Percentiles rank a stretch among this genome's conserved stretches.
phyloP scores from a whole-genome alignment of 30 jellyfish, hydroid and myxozoan genomes.

The Hydractinia symbiolongicarpus region DNA sequence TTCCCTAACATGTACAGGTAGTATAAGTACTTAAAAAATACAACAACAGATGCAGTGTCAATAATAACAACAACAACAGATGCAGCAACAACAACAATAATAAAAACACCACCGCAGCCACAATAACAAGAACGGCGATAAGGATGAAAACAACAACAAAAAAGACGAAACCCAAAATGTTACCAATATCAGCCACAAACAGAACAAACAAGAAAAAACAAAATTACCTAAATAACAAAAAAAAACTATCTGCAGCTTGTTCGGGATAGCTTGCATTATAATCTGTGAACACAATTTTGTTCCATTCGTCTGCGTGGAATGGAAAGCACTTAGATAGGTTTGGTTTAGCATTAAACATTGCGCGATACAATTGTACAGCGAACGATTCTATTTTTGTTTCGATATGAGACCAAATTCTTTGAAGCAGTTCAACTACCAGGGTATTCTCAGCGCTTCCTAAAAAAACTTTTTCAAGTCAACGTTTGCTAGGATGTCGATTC shows the following conservation, averaged over 20 bases:
- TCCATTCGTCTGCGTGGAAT: constrained; percentile 68
- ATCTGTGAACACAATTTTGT: constrained; percentile 68
- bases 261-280: constrained; percentile 78
- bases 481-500: too few species aligned
- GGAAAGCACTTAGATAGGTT: constrained; percentile 42
- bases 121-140: too few species aligned
- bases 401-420: constrained; percentile 24
- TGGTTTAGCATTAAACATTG: constrained; percentile 56
- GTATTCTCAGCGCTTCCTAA: constrained; percentile 49
- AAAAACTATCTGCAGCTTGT: constrained; percentile 67
- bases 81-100: too few species aligned
- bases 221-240: constrained; percentile 64
- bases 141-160: too few species aligned
- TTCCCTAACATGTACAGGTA: constrained; percentile 54
- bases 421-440: constrained; percentile 34
- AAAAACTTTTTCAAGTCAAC: too few species aligned
- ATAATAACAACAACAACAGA: too few species aligned
- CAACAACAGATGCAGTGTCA: too few species aligned
- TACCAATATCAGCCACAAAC: too few species aligned
- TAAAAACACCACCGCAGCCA: too few species aligned
- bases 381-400: constrained; percentile 45
- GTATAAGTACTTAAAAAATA: too few species aligned
- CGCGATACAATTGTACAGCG: constrained; percentile 56
- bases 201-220: too few species aligned
- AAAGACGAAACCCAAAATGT: too few species aligned